These are phyloP conservation scores for Dasypolia templi DNA, from an alignment of 2,888 invertebrate species.

Conservation along the genomic window DNA sequence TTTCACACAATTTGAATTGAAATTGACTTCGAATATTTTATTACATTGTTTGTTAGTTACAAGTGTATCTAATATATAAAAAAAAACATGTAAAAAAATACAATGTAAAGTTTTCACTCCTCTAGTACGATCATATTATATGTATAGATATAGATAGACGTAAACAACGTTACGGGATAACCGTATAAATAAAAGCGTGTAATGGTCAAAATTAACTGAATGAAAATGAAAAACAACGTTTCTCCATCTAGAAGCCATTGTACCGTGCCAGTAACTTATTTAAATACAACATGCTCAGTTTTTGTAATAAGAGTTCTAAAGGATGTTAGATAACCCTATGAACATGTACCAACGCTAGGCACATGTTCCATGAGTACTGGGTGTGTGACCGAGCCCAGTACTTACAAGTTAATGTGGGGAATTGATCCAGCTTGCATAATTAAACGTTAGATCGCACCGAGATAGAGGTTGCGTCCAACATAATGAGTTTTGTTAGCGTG, in stretches of 20 bases:
- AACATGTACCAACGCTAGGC: not conserved
- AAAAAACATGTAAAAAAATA: no score
- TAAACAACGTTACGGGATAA: no score
- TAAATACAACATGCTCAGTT: not conserved
- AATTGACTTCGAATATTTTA: no score
- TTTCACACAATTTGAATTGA: no score
- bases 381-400: slow-evolving; percentile 20
- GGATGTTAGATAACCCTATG: not conserved
- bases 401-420: slow-evolving; percentile 41
- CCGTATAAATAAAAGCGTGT: no score
- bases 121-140: no score
- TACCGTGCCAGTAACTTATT: not conserved
- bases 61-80: no score
- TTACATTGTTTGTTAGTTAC: no score
- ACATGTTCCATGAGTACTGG: not conserved
- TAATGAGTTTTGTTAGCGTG: slow-evolving; percentile 42
- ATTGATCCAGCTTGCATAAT: slow-evolving; percentile 57
- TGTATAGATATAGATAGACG: not conserved
- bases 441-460: slow-evolving; percentile 37
- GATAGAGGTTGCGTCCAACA: slow-evolving; percentile 44
- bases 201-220: not conserved
- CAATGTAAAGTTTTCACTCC: no score
- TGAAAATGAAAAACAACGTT: not conserved
- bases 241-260: not conserved
- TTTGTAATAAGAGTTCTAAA: not conserved